Evolutionary conservation across 2,888 invertebrate species (phyloP), one percentile per base, ranked within the genome.

Genomic region (Adineta ricciae): DNA sequence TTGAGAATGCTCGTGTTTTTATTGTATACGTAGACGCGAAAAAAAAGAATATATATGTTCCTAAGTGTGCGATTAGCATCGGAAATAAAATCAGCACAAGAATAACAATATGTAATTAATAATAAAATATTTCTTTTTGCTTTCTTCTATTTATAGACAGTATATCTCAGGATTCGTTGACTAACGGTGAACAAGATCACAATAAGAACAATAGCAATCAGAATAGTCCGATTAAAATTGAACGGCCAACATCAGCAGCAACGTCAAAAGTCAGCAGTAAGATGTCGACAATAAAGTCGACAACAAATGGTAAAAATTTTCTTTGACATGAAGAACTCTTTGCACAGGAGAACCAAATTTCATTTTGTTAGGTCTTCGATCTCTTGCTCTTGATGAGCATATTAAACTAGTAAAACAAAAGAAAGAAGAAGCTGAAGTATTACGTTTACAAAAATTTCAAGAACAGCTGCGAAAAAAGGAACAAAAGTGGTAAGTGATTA

Each of bases 341-440:
- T 46, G 5, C 11, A 46, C 11, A 46, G 11, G 11, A 46, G 5
- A n/a, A n/a, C n/a, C n/a, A n/a, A n/a, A n/a, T n/a, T n/a, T n/a
- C n/a, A n/a, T n/a, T n/a, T n/a, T n/a, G n/a, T 11, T 46, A 46
- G 38, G 41, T 78, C 38, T 78, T 78, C 41, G 78, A 41, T 41
- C 41, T 9, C 38, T 78, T 21, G 41, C 24, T 41, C 41, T 78
- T 41, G 41, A 78, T 78, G 41, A 78, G 41, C 78, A 78, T 78
- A 78, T 78, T 78, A 78, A 41, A 78, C n/a, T 78, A 41, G 78
- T 78, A 11, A 78, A 78, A 78, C 78, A 78, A n/a, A 78, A 78
- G 41, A 78, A 78, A 78, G 78, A 78, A 78, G 78, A 78, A 78
- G 78, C 78, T 78, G 78, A 78, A 41, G n/a, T 78, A 41, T 41